Evolutionary conservation across 2,113 vertebrate genomes (phyloP), one percentile per base, ranked within the genome.

Genomic region (Numenius arquata): DNA sequence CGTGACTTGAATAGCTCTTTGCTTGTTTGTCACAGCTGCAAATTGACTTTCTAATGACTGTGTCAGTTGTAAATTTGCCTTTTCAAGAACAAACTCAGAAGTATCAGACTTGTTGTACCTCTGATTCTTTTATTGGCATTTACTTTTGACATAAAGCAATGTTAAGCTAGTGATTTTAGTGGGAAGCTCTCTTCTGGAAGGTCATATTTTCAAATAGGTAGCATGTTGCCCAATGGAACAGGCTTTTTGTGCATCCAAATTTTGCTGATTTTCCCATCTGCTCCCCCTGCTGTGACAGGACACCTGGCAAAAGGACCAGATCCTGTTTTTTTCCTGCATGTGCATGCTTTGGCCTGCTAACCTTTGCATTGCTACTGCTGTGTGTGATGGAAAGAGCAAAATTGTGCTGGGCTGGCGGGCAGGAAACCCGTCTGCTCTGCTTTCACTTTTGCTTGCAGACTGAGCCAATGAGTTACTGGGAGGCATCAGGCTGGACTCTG

Each of bases 241-340:
- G 25, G 14, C 29, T 12, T 53, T 83, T 43, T 85, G 38, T 80
- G 43, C 15, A 80, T 89, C 71, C 71, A 93, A 5, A 53, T 89
- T 93, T 85, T 92, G 82, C 91, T 93, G 87, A 91, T 68, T 90
- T 94, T 94, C 56, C 85, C 81, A 90, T 94, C 95, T 96, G 90
- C 83, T 96, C 17, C 73, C 26, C 53, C 85, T 93, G 68, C 82
- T 95, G 87, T 77, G 78, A 62, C 2, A 94, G 79, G 80, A 89
- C 92, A 96, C 59, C 84, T 88, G 85, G 82, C 43, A 82, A 93
- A 96, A 81, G 53, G 61, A 83, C 25, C 32, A 77, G 70, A 59
- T 82, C 72, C 34, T 95, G 36, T 34, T 90, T 91, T 53, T 90
- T 73, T 78, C 71, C 84, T 94, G 75, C 27, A 22, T 71, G 66